Conservation (phyloP, 2,888 invertebrate species). For the Spilosoma lubricipeda region DNA sequence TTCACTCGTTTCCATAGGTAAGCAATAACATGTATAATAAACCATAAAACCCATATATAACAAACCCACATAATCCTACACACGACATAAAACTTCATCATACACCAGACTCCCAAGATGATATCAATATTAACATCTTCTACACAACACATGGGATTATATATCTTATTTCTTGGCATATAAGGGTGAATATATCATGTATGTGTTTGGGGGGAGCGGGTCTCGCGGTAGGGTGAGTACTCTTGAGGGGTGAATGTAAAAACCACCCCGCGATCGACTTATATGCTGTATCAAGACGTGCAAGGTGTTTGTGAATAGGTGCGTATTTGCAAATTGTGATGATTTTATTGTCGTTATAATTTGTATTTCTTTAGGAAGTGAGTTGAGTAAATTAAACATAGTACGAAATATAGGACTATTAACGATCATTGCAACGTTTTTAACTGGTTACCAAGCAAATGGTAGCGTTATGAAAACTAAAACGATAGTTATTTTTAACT, state of each 20-base stretch:
- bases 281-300: slow-evolving; percentile 85
- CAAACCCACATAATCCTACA: slow-evolving; percentile 63
- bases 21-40: slow-evolving; percentile 22
- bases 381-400: not conserved
- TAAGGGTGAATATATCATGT: slow-evolving; percentile 43
- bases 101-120: slow-evolving; percentile 79
- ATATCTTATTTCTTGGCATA: accelerated
- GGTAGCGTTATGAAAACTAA: not conserved
- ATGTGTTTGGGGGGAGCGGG: slow-evolving; percentile 48
- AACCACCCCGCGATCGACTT: slow-evolving; percentile 86
- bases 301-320: slow-evolving; percentile 45
- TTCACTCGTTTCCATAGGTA: slow-evolving; percentile 17
- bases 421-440: accelerated
- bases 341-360: not conserved
- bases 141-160: slow-evolving; percentile 21
- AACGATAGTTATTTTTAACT: not conserved
- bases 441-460: not conserved
- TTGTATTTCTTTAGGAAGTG: not conserved
- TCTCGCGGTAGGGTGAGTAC: slow-evolving; percentile 67
- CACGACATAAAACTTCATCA: slow-evolving; percentile 79
- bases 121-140: slow-evolving; percentile 81
- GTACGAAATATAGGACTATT: not conserved
- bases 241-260: slow-evolving; percentile 84
- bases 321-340: slow-evolving; percentile 39
- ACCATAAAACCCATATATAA: slow-evolving; percentile 41